phyloP scores from a whole-genome alignment of 2,113 vertebrate species.

The Pseudois nayaur region DNA sequence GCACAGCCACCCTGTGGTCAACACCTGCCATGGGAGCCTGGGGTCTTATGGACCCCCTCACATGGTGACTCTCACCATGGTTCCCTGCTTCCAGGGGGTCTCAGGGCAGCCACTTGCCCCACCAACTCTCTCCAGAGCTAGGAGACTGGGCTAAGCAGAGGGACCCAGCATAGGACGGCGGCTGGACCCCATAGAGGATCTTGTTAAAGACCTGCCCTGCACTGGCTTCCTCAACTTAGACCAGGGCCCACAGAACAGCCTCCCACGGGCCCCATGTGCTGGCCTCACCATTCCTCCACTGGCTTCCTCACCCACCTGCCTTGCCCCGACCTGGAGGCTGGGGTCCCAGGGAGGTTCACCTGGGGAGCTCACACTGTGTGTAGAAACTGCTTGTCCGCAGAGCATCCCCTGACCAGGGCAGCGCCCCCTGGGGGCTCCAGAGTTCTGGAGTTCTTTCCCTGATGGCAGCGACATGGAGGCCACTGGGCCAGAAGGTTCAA shows the following conservation, averaged over 20 bases:
- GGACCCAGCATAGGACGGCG: accelerated
- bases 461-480: too few species aligned
- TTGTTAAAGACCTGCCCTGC: too few species aligned
- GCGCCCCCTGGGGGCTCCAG: not conserved
- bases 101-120: not conserved
- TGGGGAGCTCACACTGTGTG: not conserved
- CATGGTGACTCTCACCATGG: not conserved
- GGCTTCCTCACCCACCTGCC: not conserved
- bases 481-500: not conserved
- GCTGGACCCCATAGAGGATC: not conserved
- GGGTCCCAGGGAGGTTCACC: not conserved
- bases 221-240: not conserved
- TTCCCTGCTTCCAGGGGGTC: not conserved
- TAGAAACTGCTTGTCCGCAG: not conserved
- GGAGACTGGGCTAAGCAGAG: not conserved
- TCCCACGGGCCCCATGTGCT: accelerated
- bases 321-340: not conserved
- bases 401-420: accelerated
- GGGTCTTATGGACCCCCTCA: not conserved
- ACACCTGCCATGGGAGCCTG: not conserved
- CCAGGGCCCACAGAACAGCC: not conserved
- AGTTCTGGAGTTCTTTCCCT: not conserved
- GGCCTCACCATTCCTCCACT: too few species aligned
- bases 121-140: not conserved
- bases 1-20: not conserved